Base-by-base conservation (phyloP, 1,140 invertebrate species). In the Anadara kagoshimensis region DNA sequence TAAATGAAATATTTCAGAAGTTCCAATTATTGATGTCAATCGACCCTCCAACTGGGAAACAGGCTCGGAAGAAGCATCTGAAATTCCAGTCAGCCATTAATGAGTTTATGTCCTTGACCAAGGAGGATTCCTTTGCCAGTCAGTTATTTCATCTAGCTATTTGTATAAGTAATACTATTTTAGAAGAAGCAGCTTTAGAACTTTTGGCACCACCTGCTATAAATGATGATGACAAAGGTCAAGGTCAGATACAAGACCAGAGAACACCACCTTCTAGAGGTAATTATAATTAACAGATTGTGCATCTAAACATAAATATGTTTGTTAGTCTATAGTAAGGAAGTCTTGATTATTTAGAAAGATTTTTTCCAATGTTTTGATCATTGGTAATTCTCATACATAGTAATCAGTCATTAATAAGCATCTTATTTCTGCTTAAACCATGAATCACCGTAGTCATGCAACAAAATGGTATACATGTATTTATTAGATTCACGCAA, bases 1-100 rank as follows among this genome's bases (percentile, higher is more conserved):
- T 87, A 1, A 44, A 24, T 26, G 86, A 87, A 43, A 82, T 87
- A 22, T 81, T 85, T 72, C 68, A 79, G 18, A 86, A 86, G 65
- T 85, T 83, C 66, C 73, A 80, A 0, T 16, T 81, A 12, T 67
- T 86, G 4, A 44, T 83, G 26, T 73, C 69, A 20, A 51, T 77
- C 1, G 65, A 68, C 29, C 68, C 44, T 22, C 78, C 76, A 22
- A 26, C 8, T 22, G 14, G 26, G 26, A 63, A 43, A 12, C 49
- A 61, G 24, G 5, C 36, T 12, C 67, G 71, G 20, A 53, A 59
- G 22, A 78, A 75, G 47, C 63, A 69, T 11, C 63, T 76, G 20
- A 75, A 69, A 59, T 36, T 81, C 18, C 61, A 70, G 45, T 41
- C 74, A 8, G 59, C 59, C 18, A 54, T 81, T 18, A 65, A 63